Evolutionary conservation across 2,888 invertebrate species (phyloP), one percentile per base, ranked within the genome.

Genomic region (Hoplodrina blanda): DNA sequence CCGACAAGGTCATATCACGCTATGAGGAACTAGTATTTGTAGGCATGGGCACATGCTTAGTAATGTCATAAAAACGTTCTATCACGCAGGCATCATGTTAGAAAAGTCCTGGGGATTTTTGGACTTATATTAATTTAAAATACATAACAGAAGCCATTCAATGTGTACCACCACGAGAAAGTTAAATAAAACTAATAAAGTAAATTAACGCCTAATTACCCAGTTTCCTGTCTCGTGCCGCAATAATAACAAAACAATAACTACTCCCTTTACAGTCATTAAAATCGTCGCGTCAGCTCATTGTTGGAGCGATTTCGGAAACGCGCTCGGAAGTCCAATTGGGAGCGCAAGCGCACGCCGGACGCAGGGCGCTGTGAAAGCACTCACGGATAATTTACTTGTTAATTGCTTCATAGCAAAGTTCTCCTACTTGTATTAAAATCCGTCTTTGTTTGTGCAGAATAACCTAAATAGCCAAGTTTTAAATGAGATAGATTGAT

Each of bases 161-260:
- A 53, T 49, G 19, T 19, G 52, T 30, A 19, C n/a, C n/a, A n/a
- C n/a, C 33, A 75, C 44, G 61, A 78, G 69, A 78, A 78, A 73
- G 19, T 59, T 44, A 67, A 79, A 85, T 86, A 91, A 88, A 88
- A 82, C 80, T 85, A 90, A 91, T 90, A 90, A 89, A 90, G 91
- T 92, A 90, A 93, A 95, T 94, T 91, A 93, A 89, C 84, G 90
- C 85, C 89, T 95, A 95, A 95, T 96, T 95, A 95, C 89, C 87
- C 93, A 89, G 92, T 91, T 94, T 95, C 95, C 95, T 95, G 95
- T 94, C 95, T 92, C 95, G 95, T 95, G 95, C 92, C 91, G 87
- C 88, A 91, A 91, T 93, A 93, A 95, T 95, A 94, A 94, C 95
- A 94, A 95, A 95, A 95, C 94, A 95, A 95, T 95, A 94, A 92